Conservation (phyloP, 1,140 invertebrate species). For the Zaprionus davidi region DNA sequence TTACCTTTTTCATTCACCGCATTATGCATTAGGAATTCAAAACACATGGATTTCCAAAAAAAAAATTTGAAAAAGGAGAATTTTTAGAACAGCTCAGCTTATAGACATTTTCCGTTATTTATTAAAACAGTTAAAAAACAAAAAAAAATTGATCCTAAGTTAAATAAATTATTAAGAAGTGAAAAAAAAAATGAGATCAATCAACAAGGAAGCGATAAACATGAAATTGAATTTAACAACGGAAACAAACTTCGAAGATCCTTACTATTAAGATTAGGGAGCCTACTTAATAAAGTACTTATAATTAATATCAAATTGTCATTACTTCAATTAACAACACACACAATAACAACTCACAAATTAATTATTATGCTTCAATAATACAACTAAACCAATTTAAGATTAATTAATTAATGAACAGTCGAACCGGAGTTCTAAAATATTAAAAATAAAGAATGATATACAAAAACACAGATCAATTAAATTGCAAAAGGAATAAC, state of each 20-base stretch:
- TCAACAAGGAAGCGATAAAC: no score
- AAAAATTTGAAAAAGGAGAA: no score
- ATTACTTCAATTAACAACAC: conserved; percentile 75
- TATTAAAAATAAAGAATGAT: conserved; percentile 56
- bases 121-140: no score
- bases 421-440: conserved; percentile 64
- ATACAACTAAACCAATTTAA: conserved; percentile 63
- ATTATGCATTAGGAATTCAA: no score
- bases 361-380: conserved; percentile 75
- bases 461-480: conserved; percentile 26
- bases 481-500: conserved; percentile 28
- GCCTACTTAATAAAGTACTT: conserved; percentile 71
- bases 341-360: conserved; percentile 51
- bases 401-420: conserved; percentile 60
- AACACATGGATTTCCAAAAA: no score
- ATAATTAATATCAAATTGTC: conserved; percentile 77
- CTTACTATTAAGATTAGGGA: conserved; percentile 63
- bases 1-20: no score
- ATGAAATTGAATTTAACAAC: no score
- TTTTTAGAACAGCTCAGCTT: no score
- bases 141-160: no score
- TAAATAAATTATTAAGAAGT: no score
- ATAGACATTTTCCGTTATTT: no score
- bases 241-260: conserved; percentile 39
- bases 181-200: no score